phyloP scores from a whole-genome alignment of 1,140 invertebrate species.

The Drosophila lacteicornis region DNA sequence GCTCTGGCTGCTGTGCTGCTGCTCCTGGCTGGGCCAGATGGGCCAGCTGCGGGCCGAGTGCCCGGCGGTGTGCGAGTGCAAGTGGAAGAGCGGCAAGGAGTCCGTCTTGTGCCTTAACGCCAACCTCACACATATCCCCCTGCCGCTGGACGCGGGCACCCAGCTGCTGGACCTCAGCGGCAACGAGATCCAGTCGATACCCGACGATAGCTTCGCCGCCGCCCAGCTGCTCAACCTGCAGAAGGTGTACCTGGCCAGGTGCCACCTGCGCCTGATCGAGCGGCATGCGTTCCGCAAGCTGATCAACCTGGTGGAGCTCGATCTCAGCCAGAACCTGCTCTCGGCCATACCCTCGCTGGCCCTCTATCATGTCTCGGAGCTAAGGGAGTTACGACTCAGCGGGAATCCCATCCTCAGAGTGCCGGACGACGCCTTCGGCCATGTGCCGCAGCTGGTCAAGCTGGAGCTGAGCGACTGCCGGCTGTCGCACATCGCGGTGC shows the following conservation, averaged over 20 bases:
- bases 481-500: conserved; percentile 88
- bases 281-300: conserved; percentile 89
- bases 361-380: conserved; percentile 89
- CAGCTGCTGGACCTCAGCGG: conserved; percentile 91
- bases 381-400: conserved; percentile 90
- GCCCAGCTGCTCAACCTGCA: conserved; percentile 92
- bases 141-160: conserved; percentile 89
- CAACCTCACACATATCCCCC: conserved; percentile 89
- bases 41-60: conserved; percentile 86
- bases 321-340: conserved; percentile 90
- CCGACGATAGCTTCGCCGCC: conserved; percentile 89
- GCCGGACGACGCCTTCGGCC: conserved; percentile 89
- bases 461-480: conserved; percentile 90
- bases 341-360: conserved; percentile 89
- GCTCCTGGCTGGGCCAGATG: conserved; percentile 43
- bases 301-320: conserved; percentile 91
- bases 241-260: conserved; percentile 90
- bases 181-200: conserved; percentile 89
- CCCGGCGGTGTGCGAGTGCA: conserved; percentile 91
- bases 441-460: conserved; percentile 89
- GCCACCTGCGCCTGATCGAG: conserved; percentile 88
- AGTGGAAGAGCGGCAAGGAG: conserved; percentile 94
- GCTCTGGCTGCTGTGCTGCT: conserved; percentile 75
- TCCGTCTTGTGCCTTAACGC: conserved; percentile 91
- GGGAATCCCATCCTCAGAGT: conserved; percentile 90